Conservation (phyloP, 2,113 vertebrate genomes). For the Nettapus auritus region DNA sequence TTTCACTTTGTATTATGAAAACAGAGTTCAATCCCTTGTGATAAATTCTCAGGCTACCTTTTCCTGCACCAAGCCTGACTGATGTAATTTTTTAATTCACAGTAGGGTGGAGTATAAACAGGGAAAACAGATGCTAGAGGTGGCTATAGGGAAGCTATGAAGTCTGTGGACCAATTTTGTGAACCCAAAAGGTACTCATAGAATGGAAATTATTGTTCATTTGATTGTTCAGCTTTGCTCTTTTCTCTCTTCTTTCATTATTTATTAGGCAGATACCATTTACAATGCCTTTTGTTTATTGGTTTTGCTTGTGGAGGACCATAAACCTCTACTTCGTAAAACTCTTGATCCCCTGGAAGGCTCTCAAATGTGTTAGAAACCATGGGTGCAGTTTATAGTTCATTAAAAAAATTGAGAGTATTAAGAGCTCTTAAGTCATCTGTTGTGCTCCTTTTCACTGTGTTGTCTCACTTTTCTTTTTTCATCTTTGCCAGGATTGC, state of each 20-base stretch:
- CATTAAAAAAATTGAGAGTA: neutral
- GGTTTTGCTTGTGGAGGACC: neutral
- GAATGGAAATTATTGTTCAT: constrained; percentile 13
- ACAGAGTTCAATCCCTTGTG: neutral
- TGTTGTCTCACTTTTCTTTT: neutral
- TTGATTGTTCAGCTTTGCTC: neutral
- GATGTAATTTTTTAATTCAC: neutral
- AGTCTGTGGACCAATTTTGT: neutral
- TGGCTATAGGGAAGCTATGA: neutral
- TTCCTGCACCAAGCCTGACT: neutral
- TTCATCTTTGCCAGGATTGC: neutral
- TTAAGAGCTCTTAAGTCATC: neutral
- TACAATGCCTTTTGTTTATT: neutral
- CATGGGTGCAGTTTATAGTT: neutral
- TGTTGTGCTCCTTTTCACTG: neutral
- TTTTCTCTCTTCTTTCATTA: neutral
- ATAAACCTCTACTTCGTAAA: neutral
- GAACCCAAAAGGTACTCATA: neutral
- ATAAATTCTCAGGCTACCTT: neutral
- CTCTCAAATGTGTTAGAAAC: neutral
- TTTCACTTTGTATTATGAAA: neutral
- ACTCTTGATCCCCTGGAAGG: neutral
- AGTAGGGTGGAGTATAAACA: neutral
- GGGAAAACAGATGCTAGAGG: neutral
- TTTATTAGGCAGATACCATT: neutral